Conservation (phyloP, 2,888 invertebrate genomes). For the Laothoe populi region DNA sequence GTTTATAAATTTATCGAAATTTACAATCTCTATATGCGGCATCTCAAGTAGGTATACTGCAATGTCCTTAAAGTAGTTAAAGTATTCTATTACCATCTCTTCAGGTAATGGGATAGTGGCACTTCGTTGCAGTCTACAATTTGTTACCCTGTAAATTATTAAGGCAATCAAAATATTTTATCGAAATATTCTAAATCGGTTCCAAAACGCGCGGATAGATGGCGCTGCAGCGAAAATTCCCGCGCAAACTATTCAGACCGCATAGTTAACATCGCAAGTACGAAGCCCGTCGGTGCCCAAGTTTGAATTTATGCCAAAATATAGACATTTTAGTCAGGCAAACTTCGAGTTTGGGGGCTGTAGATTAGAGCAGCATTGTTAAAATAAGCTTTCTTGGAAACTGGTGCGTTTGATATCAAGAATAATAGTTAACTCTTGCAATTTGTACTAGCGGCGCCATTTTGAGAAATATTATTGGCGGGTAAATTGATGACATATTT, state of each 20-base stretch:
- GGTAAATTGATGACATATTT: too few relatives aligned
- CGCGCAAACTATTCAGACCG: conserved; percentile 25
- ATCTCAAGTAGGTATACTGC: too few relatives aligned
- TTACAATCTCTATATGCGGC: too few relatives aligned
- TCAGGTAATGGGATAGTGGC: neutral
- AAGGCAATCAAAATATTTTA: conserved; percentile 31
- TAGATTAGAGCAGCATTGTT: conserved; percentile 43
- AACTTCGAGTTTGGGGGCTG: conserved; percentile 43
- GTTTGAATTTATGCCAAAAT: conserved; percentile 69
- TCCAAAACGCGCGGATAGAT: conserved; percentile 44
- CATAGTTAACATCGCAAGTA: conserved; percentile 17
- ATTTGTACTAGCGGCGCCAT: conserved; percentile 3
- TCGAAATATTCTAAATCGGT: conserved; percentile 36
- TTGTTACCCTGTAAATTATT: conserved; percentile 19
- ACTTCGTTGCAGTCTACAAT: neutral
- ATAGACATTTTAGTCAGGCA: conserved; percentile 41
- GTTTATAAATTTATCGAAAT: neutral
- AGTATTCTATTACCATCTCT: neutral
- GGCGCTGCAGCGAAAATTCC: conserved; percentile 42
- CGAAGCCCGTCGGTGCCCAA: conserved; percentile 32
- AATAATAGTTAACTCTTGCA: conserved; percentile 21
- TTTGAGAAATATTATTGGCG: neutral
- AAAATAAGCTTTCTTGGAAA: conserved; percentile 26
- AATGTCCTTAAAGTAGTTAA: neutral
- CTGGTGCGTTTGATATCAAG: conserved; percentile 22